Conservation (phyloP, 1,140 invertebrate species). For the Panulirus ornatus region DNA sequence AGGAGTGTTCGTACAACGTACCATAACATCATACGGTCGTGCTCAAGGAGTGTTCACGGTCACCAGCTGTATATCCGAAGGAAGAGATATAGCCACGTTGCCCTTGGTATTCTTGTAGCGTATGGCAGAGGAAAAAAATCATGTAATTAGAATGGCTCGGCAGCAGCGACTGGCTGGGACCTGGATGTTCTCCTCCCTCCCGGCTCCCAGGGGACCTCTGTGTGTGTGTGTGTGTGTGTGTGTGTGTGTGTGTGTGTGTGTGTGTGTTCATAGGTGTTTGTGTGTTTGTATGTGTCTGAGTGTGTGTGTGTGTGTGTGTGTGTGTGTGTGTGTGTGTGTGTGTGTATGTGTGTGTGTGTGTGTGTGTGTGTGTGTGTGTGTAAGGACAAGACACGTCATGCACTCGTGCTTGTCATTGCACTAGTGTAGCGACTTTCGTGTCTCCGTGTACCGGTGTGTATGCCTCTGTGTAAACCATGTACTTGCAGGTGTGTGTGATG, state of each 20-base stretch:
- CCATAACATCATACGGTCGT: no score
- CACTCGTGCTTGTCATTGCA: no score
- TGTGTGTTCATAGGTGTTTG: constrained; percentile 23
- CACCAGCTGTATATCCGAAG: no score
- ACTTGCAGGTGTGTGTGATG: no score
- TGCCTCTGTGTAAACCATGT: no score
- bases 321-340: constrained; percentile 1
- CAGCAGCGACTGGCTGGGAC: background rate
- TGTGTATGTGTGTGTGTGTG: background rate
- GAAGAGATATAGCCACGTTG: background rate
- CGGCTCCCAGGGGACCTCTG: background rate
- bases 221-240: constrained; percentile 46
- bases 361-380: background rate
- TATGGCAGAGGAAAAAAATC: background rate
- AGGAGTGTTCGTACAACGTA: no score
- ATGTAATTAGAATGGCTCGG: background rate
- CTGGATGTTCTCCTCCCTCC: background rate
- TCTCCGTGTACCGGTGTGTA: no score
- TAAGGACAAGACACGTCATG: no score
- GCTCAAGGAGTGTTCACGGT: no score
- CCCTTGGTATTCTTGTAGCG: background rate
- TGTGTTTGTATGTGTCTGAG: constrained; percentile 15
- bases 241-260: constrained; percentile 51
- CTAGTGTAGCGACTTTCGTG: no score
- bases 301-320: constrained; percentile 7